Percentiles rank a stretch among this genome's conserved stretches.
phyloP scores from a whole-genome alignment of 2,888 invertebrate genomes.

The Epistrophe grossulariae region DNA sequence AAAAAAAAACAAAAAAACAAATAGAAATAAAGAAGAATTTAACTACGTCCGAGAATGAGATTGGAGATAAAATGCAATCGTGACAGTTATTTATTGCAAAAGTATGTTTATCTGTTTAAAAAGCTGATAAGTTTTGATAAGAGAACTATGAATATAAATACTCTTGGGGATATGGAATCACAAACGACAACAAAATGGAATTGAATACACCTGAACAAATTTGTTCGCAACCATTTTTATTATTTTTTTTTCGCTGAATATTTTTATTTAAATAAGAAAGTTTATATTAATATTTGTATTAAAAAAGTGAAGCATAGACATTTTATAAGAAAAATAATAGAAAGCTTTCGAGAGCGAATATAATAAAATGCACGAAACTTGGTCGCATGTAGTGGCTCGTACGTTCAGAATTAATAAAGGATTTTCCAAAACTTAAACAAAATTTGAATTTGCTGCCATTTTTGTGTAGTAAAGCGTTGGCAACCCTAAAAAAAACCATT shows the following conservation, averaged over 20 bases:
- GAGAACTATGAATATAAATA: neutral
- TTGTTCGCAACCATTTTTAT: neutral
- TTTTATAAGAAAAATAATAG: too few relatives aligned
- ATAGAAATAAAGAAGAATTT: neutral
- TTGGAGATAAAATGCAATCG: constrained; percentile 2
- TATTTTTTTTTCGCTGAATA: neutral
- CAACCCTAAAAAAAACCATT: too few relatives aligned
- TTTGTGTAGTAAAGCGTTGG: too few relatives aligned
- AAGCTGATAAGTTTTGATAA: neutral
- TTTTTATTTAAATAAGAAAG: neutral
- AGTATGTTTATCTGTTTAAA: neutral
- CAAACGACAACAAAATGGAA: neutral
- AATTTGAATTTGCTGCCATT: too few relatives aligned
- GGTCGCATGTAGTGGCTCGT: too few relatives aligned
- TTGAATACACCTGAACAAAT: neutral
- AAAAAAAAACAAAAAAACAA: neutral
- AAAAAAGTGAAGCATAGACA: too few relatives aligned
- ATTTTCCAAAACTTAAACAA: too few relatives aligned
- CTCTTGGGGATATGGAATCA: constrained; percentile 2
- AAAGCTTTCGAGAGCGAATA: too few relatives aligned
- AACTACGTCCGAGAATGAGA: neutral
- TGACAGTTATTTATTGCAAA: constrained; percentile 34
- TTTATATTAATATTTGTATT: too few relatives aligned
- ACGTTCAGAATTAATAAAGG: too few relatives aligned
- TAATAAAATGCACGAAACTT: too few relatives aligned